These are phyloP conservation scores for Phaenicophaeus curvirostris DNA, from an alignment of 2,797 vertebrate genomes.

Conservation along the genomic window DNA sequence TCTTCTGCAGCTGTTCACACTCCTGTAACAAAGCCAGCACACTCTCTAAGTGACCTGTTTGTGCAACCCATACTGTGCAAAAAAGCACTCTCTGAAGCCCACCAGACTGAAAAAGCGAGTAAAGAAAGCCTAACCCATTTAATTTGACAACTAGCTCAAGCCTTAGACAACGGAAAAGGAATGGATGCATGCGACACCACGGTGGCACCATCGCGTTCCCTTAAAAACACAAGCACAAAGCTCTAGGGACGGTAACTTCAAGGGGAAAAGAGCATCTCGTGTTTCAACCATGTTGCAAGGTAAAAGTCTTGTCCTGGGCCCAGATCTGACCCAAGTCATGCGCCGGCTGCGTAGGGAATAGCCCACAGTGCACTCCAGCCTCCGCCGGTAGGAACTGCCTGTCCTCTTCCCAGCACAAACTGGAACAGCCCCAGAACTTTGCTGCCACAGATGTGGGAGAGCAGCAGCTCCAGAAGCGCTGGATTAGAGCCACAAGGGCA, in stretches of 20 bases:
- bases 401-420: not conserved
- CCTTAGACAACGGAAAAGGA: not conserved
- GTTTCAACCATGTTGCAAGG: rapidly evolving
- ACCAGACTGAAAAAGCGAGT: not conserved
- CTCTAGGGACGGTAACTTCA: rapidly evolving
- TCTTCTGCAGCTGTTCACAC: slow-evolving; percentile 97
- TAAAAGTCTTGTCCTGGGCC: not conserved
- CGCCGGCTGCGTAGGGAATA: rapidly evolving
- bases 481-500: not conserved
- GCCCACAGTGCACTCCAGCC: rapidly evolving
- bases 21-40: slow-evolving; percentile 78
- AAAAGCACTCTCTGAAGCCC: not conserved
- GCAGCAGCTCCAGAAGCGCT: not conserved
- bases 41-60: rapidly evolving
- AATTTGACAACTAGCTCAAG: not conserved
- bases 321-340: not conserved
- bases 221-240: not conserved
- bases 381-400: not conserved
- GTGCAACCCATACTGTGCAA: rapidly evolving
- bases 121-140: not conserved
- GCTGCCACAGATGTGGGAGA: not conserved
- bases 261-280: not conserved
- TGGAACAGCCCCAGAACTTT: not conserved
- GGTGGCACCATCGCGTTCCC: rapidly evolving
- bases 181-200: rapidly evolving